Conservation (phyloP, 35 echinoderm and acorn worm species). For the Anneissia japonica region DNA sequence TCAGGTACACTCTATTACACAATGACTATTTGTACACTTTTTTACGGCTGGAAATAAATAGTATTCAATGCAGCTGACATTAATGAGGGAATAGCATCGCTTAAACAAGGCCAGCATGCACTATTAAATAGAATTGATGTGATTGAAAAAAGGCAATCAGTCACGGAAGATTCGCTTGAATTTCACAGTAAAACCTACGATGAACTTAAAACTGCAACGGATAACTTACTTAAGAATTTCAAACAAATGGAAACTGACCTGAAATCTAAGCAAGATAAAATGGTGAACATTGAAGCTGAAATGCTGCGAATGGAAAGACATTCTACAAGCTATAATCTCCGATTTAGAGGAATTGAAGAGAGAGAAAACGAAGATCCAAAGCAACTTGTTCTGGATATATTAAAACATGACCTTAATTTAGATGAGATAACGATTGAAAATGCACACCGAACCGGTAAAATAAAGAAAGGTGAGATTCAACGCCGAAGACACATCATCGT, state of each 20-base stretch:
- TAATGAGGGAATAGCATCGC: too few species aligned
- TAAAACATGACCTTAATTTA: background rate
- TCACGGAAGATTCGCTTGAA: background rate
- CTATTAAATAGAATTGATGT: background rate
- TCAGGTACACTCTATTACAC: too few species aligned
- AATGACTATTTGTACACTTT: too few species aligned
- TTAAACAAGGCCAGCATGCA: too few species aligned
- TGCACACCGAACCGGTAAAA: slow-evolving; percentile 5
- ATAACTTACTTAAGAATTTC: background rate
- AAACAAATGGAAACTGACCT: background rate
- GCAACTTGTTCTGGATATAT: background rate
- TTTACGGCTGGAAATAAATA: too few species aligned
- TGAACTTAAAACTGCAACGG: background rate
- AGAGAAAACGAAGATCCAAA: background rate
- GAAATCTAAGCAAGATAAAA: background rate
- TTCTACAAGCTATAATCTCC: slow-evolving; percentile 7
- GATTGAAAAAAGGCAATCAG: slow-evolving; percentile 1
- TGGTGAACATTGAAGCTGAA: background rate
- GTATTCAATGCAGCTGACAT: too few species aligned
- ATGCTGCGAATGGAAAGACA: background rate
- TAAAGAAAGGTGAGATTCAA: background rate
- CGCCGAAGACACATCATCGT: slow-evolving; percentile 28
- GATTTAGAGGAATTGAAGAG: slow-evolving; percentile 7
- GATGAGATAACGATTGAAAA: slow-evolving; percentile 3
- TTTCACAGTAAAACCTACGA: background rate